These are phyloP conservation scores for Mesocricetus auratus DNA, from an alignment of 2,113 vertebrate species.

Conservation along the genomic window DNA sequence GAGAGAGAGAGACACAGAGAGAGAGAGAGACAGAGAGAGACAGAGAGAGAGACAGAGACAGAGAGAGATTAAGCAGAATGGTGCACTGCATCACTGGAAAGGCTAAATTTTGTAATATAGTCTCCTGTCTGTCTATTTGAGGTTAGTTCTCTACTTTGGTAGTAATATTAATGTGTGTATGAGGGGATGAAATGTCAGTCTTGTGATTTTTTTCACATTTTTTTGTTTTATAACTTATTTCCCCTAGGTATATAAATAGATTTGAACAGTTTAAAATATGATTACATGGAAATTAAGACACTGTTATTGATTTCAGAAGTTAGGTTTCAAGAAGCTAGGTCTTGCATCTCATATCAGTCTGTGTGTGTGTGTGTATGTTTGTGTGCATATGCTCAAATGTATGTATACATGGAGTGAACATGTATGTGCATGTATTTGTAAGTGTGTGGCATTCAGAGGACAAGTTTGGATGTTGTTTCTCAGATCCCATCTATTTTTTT, in stretches of 20 bases:
- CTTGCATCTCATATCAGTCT: not conserved
- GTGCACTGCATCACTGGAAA: not conserved
- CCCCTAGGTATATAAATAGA: not conserved
- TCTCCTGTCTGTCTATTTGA: not conserved
- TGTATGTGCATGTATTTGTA: not conserved
- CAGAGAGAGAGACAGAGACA: not conserved
- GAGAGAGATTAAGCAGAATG: not conserved
- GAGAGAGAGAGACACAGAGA: not conserved
- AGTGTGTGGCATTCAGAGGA: not conserved
- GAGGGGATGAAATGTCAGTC: not conserved
- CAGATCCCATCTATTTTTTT: not conserved
- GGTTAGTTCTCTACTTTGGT: not conserved
- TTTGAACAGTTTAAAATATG: not conserved
- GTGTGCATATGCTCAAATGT: not conserved
- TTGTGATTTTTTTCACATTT: not conserved
- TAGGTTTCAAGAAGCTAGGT: not conserved
- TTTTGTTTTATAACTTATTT: not conserved
- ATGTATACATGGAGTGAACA: too few species aligned
- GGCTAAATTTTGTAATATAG: not conserved
- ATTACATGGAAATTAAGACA: not conserved
- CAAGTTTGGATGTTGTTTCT: not conserved
- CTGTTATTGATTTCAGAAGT: not conserved
- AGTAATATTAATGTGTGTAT: too few species aligned
- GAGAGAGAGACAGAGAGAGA: not conserved
- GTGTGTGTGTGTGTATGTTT: not conserved